These are phyloP conservation scores for Squalus acanthias DNA, from an alignment of 2,797 vertebrate species.

Conservation along the genomic window DNA sequence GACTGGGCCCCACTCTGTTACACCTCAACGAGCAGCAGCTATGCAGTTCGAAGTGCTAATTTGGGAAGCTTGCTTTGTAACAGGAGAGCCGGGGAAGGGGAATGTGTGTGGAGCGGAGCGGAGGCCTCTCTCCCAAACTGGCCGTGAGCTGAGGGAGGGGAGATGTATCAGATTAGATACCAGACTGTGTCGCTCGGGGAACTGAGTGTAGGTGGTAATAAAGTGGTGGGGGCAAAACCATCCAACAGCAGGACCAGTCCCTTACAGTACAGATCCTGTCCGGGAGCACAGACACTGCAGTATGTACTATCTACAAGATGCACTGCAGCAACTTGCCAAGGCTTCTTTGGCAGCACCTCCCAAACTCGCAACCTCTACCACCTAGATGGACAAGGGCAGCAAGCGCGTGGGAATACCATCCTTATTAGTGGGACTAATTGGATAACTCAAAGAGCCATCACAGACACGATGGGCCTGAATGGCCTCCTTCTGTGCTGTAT, in stretches of 20 bases:
- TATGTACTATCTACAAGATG: not conserved
- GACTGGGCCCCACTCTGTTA: not conserved
- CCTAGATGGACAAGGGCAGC: not conserved
- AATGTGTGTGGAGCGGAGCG: not conserved
- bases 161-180: not conserved
- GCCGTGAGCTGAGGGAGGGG: not conserved
- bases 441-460: not conserved
- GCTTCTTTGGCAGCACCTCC: not conserved
- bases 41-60: not conserved
- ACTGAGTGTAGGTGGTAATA: too few relatives aligned
- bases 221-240: not conserved
- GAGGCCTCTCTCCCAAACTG: not conserved
- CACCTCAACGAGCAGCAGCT: conserved; percentile 26
- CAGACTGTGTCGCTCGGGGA: not conserved
- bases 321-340: not conserved
- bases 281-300: not conserved
- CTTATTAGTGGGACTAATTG: not conserved
- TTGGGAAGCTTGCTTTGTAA: not conserved
- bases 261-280: not conserved
- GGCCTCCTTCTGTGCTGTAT: not conserved
- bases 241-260: not conserved
- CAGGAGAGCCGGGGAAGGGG: not conserved
- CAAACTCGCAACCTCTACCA: not conserved
- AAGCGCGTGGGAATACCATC: not conserved
- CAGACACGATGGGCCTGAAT: not conserved